A percentile compares a stretch with the other conserved stretches of the same genome.
Evolutionary conservation across 2,888 invertebrate species (phyloP).

Genomic region (Eupelmus urozonus): DNA sequence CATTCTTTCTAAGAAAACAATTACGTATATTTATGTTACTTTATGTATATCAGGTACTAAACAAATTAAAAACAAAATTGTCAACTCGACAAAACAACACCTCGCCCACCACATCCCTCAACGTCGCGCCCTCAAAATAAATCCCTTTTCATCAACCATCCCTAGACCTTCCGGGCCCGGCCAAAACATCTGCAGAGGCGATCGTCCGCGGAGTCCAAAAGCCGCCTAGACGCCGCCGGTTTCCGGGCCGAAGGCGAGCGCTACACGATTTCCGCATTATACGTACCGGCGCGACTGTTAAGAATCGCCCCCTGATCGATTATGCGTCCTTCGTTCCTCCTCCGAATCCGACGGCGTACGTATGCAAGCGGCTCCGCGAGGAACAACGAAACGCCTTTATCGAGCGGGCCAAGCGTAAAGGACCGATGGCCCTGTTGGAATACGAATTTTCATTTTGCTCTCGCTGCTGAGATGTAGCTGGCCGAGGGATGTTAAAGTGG

Average conservation of each 20-base stretch:
- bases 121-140: not conserved
- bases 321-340: constrained; percentile 60
- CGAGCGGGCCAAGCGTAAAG: constrained; percentile 35
- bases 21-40: no score
- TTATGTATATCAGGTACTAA: no score
- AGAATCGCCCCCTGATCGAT: constrained; percentile 72
- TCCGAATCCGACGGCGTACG: not conserved
- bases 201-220: not conserved
- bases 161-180: no score
- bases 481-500: not conserved
- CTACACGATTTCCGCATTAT: constrained; percentile 74
- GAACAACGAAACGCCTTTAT: constrained; percentile 48
- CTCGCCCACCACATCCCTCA: not conserved
- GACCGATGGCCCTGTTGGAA: constrained; percentile 32
- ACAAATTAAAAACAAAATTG: no score
- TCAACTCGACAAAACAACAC: no score
- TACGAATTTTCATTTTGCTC: constrained; percentile 34
- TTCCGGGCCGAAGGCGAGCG: constrained; percentile 47
- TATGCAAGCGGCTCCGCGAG: not conserved
- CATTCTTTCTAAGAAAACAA: no score
- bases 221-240: not conserved
- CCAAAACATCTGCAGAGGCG: not conserved
- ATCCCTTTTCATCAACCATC: not conserved
- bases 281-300: constrained; percentile 65
- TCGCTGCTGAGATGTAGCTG: not conserved